Base-by-base conservation (phyloP, 2,113 vertebrate species). In the Mastomys natalensis region DNA sequence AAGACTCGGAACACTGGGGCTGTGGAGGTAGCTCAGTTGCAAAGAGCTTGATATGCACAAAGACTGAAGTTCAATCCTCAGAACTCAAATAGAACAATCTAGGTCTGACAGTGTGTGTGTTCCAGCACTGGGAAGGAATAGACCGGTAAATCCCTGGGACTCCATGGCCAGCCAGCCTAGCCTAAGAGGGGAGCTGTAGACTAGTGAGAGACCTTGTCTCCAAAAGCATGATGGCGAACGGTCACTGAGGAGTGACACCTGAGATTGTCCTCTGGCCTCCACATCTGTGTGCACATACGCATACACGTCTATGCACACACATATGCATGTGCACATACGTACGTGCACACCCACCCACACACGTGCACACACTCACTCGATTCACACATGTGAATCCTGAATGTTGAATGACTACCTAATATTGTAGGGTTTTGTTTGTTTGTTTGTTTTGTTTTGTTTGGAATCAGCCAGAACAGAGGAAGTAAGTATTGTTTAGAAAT, bases 401-500 rank as follows among this genome's bases (percentile, higher is more conserved):
- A 70, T 73, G 7, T 37, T 64, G 24, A 62, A 34, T 74, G 73
- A 26, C 74, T n/a, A 48, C 40, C 12, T 2, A 34, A 48, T 34
- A 66, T 22, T 87, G 19, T 22, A 87, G 62, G 10, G 19, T 94
- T 0, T n/a, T 70, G 31, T 88, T 68, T 78, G 24, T 31, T 15
- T 81, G 24, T 51, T 45, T 68, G 34, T n/a, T n/a, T 73, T 51
- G 10, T 94, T 1, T 48, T 24, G 60, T 90, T 48, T 45, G 66
- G 37, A 3, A 78, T 64, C 94, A 96, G 87, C 76, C 21, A 72
- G 91, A 87, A 81, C 62, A 80, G 88, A 94, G 17, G 43, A 53
- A 88, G 40, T 48, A 34, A 95, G 55, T 15, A 19, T 11, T 78
- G 5, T 86, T 89, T 84, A 85, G 89, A 91, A 97, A 53, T 89